A percentile compares a stretch with the other conserved stretches of the same genome.
Evolutionary conservation across 2,113 vertebrate genomes (phyloP).

Genomic region (Eira barbara): DNA sequence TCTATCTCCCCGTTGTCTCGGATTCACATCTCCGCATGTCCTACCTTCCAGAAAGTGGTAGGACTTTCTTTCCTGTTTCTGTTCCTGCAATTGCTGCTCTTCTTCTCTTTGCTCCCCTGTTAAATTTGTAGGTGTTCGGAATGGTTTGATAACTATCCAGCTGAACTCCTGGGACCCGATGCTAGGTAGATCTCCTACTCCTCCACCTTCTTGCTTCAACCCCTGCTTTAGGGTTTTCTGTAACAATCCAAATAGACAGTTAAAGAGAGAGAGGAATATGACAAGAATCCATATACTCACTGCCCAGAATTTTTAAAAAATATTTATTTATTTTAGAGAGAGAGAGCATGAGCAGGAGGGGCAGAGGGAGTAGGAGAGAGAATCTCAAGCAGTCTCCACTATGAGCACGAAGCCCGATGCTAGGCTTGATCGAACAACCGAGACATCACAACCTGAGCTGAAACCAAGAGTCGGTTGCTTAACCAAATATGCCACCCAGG

Average conservation of each 20-base stretch:
- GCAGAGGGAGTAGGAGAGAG: neutral
- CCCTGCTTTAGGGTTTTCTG: neutral
- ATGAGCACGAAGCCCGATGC: rapidly evolving
- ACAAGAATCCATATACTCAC: neutral
- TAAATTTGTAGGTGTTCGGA: too few relatives aligned
- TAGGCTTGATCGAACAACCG: neutral
- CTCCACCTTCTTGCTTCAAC: too few relatives aligned
- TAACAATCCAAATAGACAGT: neutral
- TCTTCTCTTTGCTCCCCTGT: too few relatives aligned
- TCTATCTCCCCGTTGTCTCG: too few relatives aligned
- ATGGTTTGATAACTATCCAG: too few relatives aligned
- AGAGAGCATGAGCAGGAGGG: neutral
- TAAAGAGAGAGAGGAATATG: neutral
- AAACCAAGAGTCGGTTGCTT: neutral
- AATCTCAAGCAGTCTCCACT: neutral
- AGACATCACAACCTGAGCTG: neutral
- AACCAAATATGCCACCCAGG: neutral
- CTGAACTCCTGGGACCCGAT: too few relatives aligned
- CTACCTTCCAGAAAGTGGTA: too few relatives aligned
- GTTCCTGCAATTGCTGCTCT: too few relatives aligned
- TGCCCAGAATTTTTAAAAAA: neutral
- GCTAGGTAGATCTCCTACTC: too few relatives aligned
- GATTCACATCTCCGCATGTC: too few relatives aligned
- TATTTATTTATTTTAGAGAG: neutral
- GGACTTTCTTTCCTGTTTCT: too few relatives aligned